These are phyloP conservation scores for Eristalis arbustorum DNA, from an alignment of 2,888 invertebrate species.

Conservation along the genomic window DNA sequence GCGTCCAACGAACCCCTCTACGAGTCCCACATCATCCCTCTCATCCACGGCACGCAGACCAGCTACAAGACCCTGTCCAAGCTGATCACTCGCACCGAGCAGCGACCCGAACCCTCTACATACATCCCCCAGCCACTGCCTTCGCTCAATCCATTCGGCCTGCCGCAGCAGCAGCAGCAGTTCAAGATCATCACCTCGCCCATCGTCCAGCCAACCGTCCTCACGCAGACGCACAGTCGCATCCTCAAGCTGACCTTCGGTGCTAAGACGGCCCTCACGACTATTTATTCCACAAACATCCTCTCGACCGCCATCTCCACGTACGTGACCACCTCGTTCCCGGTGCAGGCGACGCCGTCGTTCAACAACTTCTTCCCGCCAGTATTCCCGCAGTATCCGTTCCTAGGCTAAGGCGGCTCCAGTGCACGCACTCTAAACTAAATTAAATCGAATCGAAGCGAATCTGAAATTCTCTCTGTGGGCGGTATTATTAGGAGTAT, in stretches of 20 bases:
- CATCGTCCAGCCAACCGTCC: conserved; percentile 88
- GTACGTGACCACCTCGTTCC: conserved; percentile 89
- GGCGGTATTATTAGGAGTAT: conserved; percentile 48
- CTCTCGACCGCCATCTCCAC: conserved; percentile 92
- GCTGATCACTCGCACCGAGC: conserved; percentile 89
- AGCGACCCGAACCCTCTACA: conserved; percentile 86
- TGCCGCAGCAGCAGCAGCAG: conserved; percentile 86
- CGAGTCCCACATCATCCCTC: conserved; percentile 90
- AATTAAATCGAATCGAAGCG: background rate
- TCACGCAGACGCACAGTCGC: conserved; percentile 90
- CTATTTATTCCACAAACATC: conserved; percentile 90
- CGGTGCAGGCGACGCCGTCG: conserved; percentile 85
- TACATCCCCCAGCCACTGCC: conserved; percentile 78
- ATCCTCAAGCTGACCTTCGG: conserved; percentile 92
- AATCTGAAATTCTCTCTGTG: background rate
- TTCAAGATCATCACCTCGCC: conserved; percentile 90
- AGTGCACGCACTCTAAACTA: background rate
- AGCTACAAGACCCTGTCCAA: conserved; percentile 89
- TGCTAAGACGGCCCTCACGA: conserved; percentile 94
- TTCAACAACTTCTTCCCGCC: conserved; percentile 90
- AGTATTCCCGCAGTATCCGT: conserved; percentile 88
- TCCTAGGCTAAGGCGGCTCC: conserved; percentile 82
- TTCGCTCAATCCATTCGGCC: conserved; percentile 82
- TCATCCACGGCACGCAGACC: conserved; percentile 88
- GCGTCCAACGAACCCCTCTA: conserved; percentile 88